A percentile compares a stretch with the other conserved stretches of the same genome.
These are phyloP conservation scores for human (Homo sapiens) DNA, from an alignment of 2,113 vertebrate species.

Conservation along the genomic window GRCh38 chr2:51329501-51330000, in stretches of 20 bases:
- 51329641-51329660: constrained; percentile 5
- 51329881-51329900: background rate
- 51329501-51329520: background rate
- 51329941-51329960: background rate
- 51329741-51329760: background rate
- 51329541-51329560: constrained; percentile 60
- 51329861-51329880: background rate
- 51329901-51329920: background rate
- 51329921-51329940: background rate
- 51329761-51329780: background rate
- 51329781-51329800: background rate
- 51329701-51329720: background rate
- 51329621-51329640: background rate
- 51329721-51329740: background rate
- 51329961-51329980: background rate
- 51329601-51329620: background rate
- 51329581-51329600: constrained; percentile 48
- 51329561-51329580: constrained; percentile 45
- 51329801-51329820: background rate
- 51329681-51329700: background rate
- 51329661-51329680: background rate
- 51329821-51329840: background rate
- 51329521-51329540: constrained; percentile 11
- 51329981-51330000: background rate
- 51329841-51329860: background rate